A percentile compares a stretch with the other conserved stretches of the same genome.
phyloP scores from a whole-genome alignment of 2,888 invertebrate species.

The Venustoraphidia nigricollis region DNA sequence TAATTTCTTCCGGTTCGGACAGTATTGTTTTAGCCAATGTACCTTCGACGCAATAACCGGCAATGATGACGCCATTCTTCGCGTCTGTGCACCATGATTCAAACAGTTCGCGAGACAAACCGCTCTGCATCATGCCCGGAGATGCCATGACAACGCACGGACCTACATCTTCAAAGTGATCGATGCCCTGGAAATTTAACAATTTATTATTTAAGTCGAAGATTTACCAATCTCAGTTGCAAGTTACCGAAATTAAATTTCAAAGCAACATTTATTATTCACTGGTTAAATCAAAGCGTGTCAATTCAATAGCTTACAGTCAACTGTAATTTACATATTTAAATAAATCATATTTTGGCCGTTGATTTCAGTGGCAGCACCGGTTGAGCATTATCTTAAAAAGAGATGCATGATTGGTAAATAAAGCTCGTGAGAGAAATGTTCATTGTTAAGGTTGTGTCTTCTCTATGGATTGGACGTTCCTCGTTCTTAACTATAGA shows the following conservation, averaged over 20 bases:
- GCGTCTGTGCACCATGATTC: constrained; percentile 98
- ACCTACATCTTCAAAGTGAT: constrained; percentile 98
- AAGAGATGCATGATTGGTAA: too few relatives aligned
- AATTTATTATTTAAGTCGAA: neutral
- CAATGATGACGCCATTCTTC: constrained; percentile 96
- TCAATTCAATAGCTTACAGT: neutral
- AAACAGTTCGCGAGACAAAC: constrained; percentile 90
- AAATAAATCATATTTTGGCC: too few relatives aligned
- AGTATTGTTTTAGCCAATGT: constrained; percentile 85
- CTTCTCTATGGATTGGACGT: too few relatives aligned
- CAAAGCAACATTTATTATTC: neutral
- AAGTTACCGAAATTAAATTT: neutral
- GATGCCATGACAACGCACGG: constrained; percentile 99
- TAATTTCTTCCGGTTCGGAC: constrained; percentile 95
- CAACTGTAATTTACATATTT: too few relatives aligned
- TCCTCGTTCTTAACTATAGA: too few relatives aligned
- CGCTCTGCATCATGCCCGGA: constrained; percentile 99
- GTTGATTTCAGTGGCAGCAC: too few relatives aligned
- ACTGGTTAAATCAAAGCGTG: too few relatives aligned
- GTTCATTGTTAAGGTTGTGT: too few relatives aligned
- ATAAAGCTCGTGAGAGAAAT: too few relatives aligned
- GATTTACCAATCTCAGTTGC: constrained; percentile 4
- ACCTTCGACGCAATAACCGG: constrained; percentile 85
- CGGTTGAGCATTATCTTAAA: too few relatives aligned
- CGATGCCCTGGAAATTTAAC: constrained; percentile 58